Base-by-base conservation (phyloP, 2,797 vertebrate genomes). In the Falco novaeseelandiae region DNA sequence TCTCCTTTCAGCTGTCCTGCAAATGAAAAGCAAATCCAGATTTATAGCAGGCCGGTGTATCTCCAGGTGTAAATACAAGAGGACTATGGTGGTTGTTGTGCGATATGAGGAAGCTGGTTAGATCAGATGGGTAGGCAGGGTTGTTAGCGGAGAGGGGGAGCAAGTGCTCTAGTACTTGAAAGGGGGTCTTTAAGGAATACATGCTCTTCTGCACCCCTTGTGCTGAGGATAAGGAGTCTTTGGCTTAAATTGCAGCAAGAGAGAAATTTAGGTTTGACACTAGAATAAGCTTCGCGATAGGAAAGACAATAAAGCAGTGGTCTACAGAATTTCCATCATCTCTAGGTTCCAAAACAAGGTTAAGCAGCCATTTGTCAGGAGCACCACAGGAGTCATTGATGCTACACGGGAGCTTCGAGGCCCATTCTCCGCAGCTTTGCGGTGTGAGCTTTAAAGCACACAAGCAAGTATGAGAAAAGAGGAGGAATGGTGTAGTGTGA, bases 21-120 rank as follows among this genome's bases (percentile, higher is more conserved):
- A 83, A 90, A 93, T 76, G 61, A 83, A 90, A 81, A 66, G 34
- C 38, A 92, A 72, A 78, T 90, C 27, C 30, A 55, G 46, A 65
- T 92, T 78, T 92, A 51, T 62, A 38, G 61, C 52, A 88, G 58
- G 20, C n/a, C 91, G 54, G 15, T 72, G 5, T 73, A 90, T 77
- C 63, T 94, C 76, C 27, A 26, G 44, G 26, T 72, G 7, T 92
- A 93, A 79, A 36, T 95, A 62, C 59, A 57, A 49, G 25, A 89
- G 16, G 38, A 40, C 42, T 73, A 4, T 63, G 38, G 42, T 32
- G 10, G 6, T 52, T 67, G 46, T 63, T 66, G n/a, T 59, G 27
- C 8, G 2, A 44, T 36, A 29, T 3, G 13, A 70, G 78, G 32
- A 79, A 62, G 42, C 17, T 62, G 51, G 12, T 71, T 73, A 67